A percentile compares a stretch with the other conserved stretches of the same genome.
Conservation (phyloP, 2,888 invertebrate genomes). For the Tineola bisselliella region DNA sequence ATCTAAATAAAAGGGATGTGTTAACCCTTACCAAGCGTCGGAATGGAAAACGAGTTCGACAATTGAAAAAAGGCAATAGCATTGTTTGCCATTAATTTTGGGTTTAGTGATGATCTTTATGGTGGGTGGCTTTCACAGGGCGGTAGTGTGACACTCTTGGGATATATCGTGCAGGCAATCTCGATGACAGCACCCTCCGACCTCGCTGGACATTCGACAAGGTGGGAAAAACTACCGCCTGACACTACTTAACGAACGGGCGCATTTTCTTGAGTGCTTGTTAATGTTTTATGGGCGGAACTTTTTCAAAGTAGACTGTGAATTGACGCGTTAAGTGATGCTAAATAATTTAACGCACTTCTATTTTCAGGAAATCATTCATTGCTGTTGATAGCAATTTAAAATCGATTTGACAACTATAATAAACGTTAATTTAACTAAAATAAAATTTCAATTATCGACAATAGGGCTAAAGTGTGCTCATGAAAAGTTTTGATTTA, state of each 20-base stretch:
- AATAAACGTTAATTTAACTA: conserved; percentile 30
- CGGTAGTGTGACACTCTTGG: conserved; percentile 53
- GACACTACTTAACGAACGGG: conserved; percentile 64
- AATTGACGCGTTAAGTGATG: conserved; percentile 64
- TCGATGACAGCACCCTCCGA: conserved; percentile 58
- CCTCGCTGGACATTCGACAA: conserved; percentile 39
- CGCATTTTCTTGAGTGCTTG: conserved; percentile 66
- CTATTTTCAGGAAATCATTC: conserved; percentile 41
- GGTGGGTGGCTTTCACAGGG: conserved; percentile 34
- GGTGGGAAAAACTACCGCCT: conserved; percentile 66
- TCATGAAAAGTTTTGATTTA: conserved; percentile 53
- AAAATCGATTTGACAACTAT: neutral
- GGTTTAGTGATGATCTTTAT: conserved; percentile 59
- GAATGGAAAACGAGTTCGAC: conserved; percentile 51
- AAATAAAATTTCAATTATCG: conserved; percentile 51
- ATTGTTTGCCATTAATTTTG: conserved; percentile 64
- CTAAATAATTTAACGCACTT: conserved; percentile 63
- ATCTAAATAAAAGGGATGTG: too few species aligned
- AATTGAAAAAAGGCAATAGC: conserved; percentile 51
- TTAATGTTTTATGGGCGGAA: conserved; percentile 68
- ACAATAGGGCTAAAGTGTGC: conserved; percentile 23
- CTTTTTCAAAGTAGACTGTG: conserved; percentile 61
- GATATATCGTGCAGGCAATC: conserved; percentile 62
- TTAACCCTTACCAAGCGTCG: conserved; percentile 58
- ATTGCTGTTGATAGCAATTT: conserved; percentile 22